Percentiles rank a stretch among this genome's conserved stretches.
Evolutionary conservation across 2,113 vertebrate species (phyloP).

Genomic region (Sprattus sprattus): DNA sequence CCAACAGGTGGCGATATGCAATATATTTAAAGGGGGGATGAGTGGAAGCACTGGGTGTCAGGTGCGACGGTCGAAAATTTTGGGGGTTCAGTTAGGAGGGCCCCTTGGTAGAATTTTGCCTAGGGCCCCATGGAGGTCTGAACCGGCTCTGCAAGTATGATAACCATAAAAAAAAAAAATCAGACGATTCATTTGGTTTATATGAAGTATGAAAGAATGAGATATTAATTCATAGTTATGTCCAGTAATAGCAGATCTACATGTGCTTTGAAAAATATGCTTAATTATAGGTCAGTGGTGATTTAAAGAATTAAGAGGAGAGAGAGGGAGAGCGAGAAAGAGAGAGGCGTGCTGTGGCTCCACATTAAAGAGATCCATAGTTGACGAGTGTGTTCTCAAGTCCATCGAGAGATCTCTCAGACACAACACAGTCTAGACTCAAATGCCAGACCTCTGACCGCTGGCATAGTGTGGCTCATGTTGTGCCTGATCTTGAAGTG

Average conservation of each 20-base stretch:
- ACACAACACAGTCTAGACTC: not conserved
- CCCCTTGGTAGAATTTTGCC: too few relatives aligned
- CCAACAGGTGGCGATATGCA: too few relatives aligned
- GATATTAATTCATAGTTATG: not conserved
- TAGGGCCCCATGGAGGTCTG: too few relatives aligned
- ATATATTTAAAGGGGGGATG: too few relatives aligned
- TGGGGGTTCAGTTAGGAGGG: too few relatives aligned
- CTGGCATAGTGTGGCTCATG: not conserved
- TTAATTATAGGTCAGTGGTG: not conserved
- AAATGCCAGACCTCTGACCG: not conserved
- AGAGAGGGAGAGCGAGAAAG: not conserved
- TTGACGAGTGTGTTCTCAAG: not conserved
- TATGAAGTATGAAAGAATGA: not conserved
- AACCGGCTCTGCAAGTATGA: too few relatives aligned
- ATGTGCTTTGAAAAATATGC: not conserved
- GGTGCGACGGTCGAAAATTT: too few relatives aligned
- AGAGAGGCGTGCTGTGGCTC: not conserved
- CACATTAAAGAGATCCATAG: not conserved
- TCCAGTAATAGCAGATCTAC: not conserved
- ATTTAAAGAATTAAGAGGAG: not conserved
- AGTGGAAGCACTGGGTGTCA: too few relatives aligned
- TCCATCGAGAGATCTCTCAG: not conserved
- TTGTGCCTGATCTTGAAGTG: not conserved
- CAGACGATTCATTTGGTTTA: not conserved
- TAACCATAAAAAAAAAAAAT: not conserved